Evolutionary conservation across 1,140 invertebrate genomes (phyloP), one percentile per base, ranked within the genome.

Genomic region (Zaprionus ghesquierei): DNA sequence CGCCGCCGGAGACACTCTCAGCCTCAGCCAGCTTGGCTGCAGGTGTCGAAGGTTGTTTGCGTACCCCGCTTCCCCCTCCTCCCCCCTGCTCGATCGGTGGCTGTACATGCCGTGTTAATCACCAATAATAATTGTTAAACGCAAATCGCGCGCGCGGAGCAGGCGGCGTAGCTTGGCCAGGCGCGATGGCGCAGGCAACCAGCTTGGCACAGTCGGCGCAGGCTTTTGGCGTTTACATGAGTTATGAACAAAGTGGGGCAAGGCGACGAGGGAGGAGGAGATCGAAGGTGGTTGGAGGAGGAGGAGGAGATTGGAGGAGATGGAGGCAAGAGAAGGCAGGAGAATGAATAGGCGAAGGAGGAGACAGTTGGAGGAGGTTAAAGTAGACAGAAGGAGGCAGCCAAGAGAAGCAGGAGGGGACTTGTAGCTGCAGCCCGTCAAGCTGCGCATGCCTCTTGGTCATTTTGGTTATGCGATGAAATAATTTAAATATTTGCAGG

Each of bases 51-150:
- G 82, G 82, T 87, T 86, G 82, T 86, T 70, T 64, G 65, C 74
- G 44, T 62, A 25, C 0, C 33, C 15, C 31, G 27, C 5, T 1
- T 1, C 33, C 58, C 13, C 41, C 5, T 58, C 15, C 56, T 29
- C 46, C 33, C 31, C 9, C 25, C 49, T n/a, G 22, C 33, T 12
- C 63, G 27, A 55, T 20, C 35, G 18, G 12, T 31, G 76, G 69
- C 72, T 77, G 80, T 89, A 77, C 80, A 89, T 89, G 84, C 84
- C 84, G 84, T 89, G 84, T 89, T 89, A 89, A 89, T 89, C 84
- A 89, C 85, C 84, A 89, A 89, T 89, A 89, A 89, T 89, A 89
- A 89, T 89, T 89, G 85, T 89, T 89, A 89, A 89, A 89, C 85
- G 85, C 77, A 75, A 89, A 79, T 76, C 87, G 84, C 69, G 81